These are phyloP conservation scores for Tetheella fluctuosa DNA, from an alignment of 2,888 invertebrate genomes.

Conservation along the genomic window DNA sequence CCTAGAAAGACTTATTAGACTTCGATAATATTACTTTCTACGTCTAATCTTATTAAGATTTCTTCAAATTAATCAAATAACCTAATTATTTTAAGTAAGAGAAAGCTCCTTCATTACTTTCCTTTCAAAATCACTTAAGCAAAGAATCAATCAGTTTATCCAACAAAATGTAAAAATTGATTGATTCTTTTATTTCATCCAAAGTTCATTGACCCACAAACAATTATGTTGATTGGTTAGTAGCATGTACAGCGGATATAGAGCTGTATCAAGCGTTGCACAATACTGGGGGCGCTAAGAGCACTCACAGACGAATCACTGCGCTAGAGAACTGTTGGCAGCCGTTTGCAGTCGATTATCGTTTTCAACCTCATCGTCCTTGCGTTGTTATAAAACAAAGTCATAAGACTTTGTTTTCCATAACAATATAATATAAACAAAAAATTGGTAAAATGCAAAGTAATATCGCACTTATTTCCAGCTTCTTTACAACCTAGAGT, in stretches of 20 bases:
- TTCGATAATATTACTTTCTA: background rate
- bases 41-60: background rate
- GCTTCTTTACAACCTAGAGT: no score
- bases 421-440: no score
- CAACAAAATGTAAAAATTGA: background rate
- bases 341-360: background rate
- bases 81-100: background rate
- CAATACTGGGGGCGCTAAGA: slow-evolving; percentile 8
- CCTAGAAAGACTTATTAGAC: background rate
- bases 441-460: no score
- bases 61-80: background rate
- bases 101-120: background rate
- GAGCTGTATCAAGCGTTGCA: slow-evolving; percentile 13
- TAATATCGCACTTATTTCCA: no score
- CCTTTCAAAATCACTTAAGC: background rate
- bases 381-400: no score
- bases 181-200: background rate
- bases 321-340: background rate
- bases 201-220: slow-evolving; percentile 8
- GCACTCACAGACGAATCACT: slow-evolving; percentile 2
- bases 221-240: slow-evolving; percentile 3
- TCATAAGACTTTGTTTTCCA: no score
- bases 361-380: background rate
- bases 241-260: slow-evolving; percentile 1
- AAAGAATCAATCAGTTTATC: slow-evolving; percentile 10